A percentile compares a stretch with the other conserved stretches of the same genome.
Conservation (phyloP, 2,797 vertebrate species). For the Xenops minutus region DNA sequence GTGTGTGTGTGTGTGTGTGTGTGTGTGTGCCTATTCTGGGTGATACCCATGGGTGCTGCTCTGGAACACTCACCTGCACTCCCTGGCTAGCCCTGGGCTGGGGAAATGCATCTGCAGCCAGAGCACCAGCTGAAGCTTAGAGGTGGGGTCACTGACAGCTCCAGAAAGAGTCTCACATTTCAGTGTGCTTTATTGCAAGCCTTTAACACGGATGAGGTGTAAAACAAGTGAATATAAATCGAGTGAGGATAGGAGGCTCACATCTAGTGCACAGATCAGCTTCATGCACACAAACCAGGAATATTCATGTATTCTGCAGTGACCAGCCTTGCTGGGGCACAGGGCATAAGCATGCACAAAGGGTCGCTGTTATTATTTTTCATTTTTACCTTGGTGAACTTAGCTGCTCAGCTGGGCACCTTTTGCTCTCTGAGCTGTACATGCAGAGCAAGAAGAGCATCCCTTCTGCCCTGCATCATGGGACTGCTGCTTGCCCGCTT, state of each 20-base stretch:
- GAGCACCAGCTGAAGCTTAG: neutral
- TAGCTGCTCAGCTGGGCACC: neutral
- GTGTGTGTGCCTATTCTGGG: neutral
- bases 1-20: neutral
- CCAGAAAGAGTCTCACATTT: neutral
- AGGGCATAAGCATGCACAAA: neutral
- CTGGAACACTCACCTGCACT: accelerated
- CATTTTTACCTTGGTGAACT: neutral
- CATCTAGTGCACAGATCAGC: neutral
- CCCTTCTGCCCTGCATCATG: neutral
- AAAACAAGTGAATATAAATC: neutral
- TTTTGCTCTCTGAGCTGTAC: neutral
- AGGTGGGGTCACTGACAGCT: neutral
- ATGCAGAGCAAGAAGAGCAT: neutral
- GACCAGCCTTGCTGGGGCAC: neutral
- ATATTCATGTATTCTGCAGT: neutral
- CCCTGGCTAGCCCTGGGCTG: neutral
- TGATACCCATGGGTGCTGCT: neutral
- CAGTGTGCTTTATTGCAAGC: neutral
- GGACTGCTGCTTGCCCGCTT: accelerated
- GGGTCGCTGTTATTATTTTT: neutral
- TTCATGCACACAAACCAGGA: neutral
- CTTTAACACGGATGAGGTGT: neutral
- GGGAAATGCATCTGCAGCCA: neutral
- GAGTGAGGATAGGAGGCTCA: neutral